Evolutionary conservation across 1,140 invertebrate species (phyloP).

Genomic region (Cherax quadricarinatus): DNA sequence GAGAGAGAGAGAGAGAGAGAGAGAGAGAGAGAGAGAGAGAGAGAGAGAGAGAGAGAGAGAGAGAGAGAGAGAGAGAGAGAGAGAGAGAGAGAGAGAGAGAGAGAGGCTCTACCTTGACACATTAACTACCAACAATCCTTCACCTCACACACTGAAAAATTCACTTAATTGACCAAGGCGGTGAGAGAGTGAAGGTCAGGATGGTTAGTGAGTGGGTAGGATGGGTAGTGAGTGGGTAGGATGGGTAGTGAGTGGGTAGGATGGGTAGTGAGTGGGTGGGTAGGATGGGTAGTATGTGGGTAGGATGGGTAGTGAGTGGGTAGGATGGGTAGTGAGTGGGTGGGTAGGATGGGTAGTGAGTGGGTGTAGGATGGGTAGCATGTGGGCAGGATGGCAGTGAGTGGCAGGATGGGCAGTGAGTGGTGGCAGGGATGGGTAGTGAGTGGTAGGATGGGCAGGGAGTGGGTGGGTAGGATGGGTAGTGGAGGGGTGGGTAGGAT

Average conservation of each 20-base stretch:
- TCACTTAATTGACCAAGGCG: neutral
- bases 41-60: neutral
- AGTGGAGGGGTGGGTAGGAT: neutral
- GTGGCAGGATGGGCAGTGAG: too few relatives aligned
- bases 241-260: too few relatives aligned
- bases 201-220: too few relatives aligned
- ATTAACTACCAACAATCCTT: too few relatives aligned
- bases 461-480: neutral
- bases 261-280: too few relatives aligned
- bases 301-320: too few relatives aligned
- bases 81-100: slow-evolving; percentile 10
- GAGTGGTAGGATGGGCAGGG: neutral
- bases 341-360: too few relatives aligned
- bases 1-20: slow-evolving; percentile 5
- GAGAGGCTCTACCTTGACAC: neutral
- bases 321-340: too few relatives aligned
- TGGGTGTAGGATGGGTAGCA: neutral
- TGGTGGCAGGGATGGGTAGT: too few relatives aligned
- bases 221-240: too few relatives aligned
- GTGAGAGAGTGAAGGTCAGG: neutral
- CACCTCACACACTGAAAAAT: too few relatives aligned
- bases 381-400: neutral
- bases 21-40: neutral
- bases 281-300: too few relatives aligned
- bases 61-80: slow-evolving; percentile 10